These are phyloP conservation scores for Capitulum mitella DNA, from an alignment of 2,888 invertebrate genomes.

Conservation along the genomic window DNA sequence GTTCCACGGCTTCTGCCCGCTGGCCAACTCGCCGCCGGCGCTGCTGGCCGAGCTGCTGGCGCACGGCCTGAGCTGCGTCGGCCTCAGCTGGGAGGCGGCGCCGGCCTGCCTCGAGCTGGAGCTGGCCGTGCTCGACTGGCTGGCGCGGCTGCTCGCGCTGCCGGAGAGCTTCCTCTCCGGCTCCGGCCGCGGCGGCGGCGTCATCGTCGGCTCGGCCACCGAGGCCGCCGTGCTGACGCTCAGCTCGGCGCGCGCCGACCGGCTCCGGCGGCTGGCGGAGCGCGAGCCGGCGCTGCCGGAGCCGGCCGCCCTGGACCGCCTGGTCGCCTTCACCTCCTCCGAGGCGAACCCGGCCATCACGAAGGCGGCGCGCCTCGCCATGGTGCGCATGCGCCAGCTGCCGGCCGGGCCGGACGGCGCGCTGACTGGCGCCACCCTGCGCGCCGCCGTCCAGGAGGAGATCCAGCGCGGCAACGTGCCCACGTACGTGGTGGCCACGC, in stretches of 20 bases:
- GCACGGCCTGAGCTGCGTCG: slow-evolving; percentile 71
- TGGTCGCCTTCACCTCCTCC: slow-evolving; percentile 74
- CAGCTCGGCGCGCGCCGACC: neutral
- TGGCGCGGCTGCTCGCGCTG: slow-evolving; percentile 82
- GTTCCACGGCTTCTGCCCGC: slow-evolving; percentile 87
- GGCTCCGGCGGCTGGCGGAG: neutral
- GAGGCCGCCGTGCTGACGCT: neutral
- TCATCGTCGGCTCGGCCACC: neutral
- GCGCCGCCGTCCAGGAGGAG: slow-evolving; percentile 67
- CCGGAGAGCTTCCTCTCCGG: slow-evolving; percentile 73
- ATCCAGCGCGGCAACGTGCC: slow-evolving; percentile 72
- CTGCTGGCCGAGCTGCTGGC: slow-evolving; percentile 77
- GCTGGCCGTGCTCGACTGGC: slow-evolving; percentile 90
- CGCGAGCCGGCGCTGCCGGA: neutral
- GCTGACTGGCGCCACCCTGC: slow-evolving; percentile 59
- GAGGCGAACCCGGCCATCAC: slow-evolving; percentile 86
- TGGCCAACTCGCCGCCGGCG: slow-evolving; percentile 73
- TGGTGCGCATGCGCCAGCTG: slow-evolving; percentile 66
- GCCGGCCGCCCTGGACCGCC: slow-evolving; percentile 32
- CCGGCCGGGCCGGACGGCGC: slow-evolving; percentile 59
- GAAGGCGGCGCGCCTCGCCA: slow-evolving; percentile 70
- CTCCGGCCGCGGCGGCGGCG: slow-evolving; percentile 69
- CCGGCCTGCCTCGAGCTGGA: slow-evolving; percentile 93
- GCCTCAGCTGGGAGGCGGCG: slow-evolving; percentile 75
- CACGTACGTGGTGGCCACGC: slow-evolving; percentile 75